Percentiles rank a stretch among this genome's conserved stretches.
Conservation (phyloP, 1,140 invertebrate species). For the Zaprionus vittiger region DNA sequence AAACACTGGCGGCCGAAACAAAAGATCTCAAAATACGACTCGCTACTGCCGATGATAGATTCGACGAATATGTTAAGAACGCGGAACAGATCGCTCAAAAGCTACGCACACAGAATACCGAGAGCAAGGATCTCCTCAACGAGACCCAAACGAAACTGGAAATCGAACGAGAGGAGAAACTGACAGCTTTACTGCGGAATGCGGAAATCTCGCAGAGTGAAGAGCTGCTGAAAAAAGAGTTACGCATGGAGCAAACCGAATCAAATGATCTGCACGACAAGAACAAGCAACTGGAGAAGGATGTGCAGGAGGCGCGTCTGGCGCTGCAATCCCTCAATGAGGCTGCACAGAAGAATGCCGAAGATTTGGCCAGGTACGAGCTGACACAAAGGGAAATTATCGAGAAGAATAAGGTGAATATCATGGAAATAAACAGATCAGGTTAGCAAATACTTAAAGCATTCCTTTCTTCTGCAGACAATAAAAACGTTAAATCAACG, state of each 20-base stretch:
- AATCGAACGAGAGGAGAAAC: slow-evolving; percentile 90
- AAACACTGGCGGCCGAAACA: slow-evolving; percentile 64
- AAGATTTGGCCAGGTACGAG: slow-evolving; percentile 87
- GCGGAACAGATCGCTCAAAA: slow-evolving; percentile 71
- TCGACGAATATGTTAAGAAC: slow-evolving; percentile 78
- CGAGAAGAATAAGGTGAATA: slow-evolving; percentile 90
- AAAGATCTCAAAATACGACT: slow-evolving; percentile 76
- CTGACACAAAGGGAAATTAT: slow-evolving; percentile 90
- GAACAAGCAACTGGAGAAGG: slow-evolving; percentile 84
- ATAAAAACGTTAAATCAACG: slow-evolving; percentile 95
- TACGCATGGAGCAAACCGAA: slow-evolving; percentile 85
- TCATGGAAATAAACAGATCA: background rate
- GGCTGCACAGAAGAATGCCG: slow-evolving; percentile 85
- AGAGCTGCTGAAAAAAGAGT: slow-evolving; percentile 89
- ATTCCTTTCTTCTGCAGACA: slow-evolving; percentile 85
- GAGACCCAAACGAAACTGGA: slow-evolving; percentile 65
- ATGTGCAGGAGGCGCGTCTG: slow-evolving; percentile 85
- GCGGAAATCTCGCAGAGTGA: slow-evolving; percentile 93
- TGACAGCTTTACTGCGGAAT: slow-evolving; percentile 90
- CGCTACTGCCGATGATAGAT: slow-evolving; percentile 72
- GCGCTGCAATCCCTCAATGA: slow-evolving; percentile 85
- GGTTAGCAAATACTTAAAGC: background rate
- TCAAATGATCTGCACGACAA: slow-evolving; percentile 84
- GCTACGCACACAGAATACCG: slow-evolving; percentile 57
- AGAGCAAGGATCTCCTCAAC: slow-evolving; percentile 68